Evolutionary conservation across 2,113 vertebrate species (phyloP).

Genomic region (Mungos mungo): DNA sequence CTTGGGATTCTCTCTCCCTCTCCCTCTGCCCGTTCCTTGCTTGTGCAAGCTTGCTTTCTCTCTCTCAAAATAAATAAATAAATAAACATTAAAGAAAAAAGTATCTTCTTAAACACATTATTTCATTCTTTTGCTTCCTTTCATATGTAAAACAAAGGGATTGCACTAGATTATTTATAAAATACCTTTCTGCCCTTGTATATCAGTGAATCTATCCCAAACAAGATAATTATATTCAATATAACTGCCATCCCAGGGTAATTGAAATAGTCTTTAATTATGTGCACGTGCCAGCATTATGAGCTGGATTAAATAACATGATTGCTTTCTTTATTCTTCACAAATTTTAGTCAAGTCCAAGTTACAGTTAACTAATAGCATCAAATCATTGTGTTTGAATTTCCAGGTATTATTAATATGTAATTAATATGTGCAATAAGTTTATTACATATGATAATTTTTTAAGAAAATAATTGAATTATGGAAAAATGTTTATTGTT

Average conservation of each 20-base stretch:
- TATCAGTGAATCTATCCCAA: slow-evolving; percentile 17
- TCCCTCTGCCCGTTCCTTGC: too few species aligned
- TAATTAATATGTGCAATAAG: background rate
- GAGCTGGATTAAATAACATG: slow-evolving; percentile 8
- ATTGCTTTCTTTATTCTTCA: slow-evolving; percentile 20
- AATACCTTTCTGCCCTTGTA: background rate
- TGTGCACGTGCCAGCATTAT: background rate
- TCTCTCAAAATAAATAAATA: too few species aligned
- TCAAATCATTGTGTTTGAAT: slow-evolving; percentile 21
- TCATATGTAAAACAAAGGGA: background rate
- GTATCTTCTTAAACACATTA: background rate
- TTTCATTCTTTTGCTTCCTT: background rate
- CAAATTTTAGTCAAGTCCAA: slow-evolving; percentile 21
- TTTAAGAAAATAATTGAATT: background rate
- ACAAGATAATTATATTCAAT: slow-evolving; percentile 16
- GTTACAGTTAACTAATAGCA: slow-evolving; percentile 13
- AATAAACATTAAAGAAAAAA: too few species aligned
- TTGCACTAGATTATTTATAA: slow-evolving; percentile 16
- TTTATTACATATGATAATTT: background rate
- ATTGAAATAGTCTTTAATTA: slow-evolving; percentile 25
- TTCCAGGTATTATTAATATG: slow-evolving; percentile 12
- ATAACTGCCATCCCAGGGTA: background rate
- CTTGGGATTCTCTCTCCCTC: too few species aligned
- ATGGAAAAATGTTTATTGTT: background rate
- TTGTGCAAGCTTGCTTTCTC: too few species aligned